Evolutionary conservation across 2,797 vertebrate species (phyloP), one percentile per base, ranked within the genome.

Genomic region (Odontamblyopus lacepedii): DNA sequence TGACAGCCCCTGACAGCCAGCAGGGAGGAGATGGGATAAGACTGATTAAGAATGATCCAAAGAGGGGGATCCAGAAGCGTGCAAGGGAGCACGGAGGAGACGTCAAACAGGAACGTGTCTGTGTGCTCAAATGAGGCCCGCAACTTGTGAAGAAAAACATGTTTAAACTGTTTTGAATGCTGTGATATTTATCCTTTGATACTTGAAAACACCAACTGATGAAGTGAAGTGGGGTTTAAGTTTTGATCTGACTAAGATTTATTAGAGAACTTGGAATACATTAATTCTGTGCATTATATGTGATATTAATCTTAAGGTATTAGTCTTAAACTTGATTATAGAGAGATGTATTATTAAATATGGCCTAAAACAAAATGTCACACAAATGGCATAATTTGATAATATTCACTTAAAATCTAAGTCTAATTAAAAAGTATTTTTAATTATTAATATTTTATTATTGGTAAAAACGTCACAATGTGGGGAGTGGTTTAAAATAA

Each of bases 1-100:
- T 91, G 91, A 90, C 88, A 87, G 79, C 81, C 84, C 71, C 78
- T 89, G 91, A 91, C 90, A 91, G 84, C 81, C 77, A 85, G 85
- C 67, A 79, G 85, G 81, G 81, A 78, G 82, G 81, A 88, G 88
- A 87, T 79, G 84, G 85, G 87, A 88, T 64, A 27, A 83, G 84
- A 84, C 83, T 89, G 88, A 91, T 91, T 88, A 91, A 87, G 82
- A 83, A 83, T 87, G 87, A 87, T 86, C 78, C 72, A 50, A 60
- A 78, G 73, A 76, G 61, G 19, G 30, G 67, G 53, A 57, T 48
- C 64, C 44, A 29, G 29, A 26, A 29, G 64, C 44, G 26, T 26
- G 11, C 64, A 50, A 26, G 63, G 41, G 44, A 27, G 41, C 44
- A 27, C 41, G 4, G 23, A 63, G 63, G 38, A 48, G 63, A 11